Evolutionary conservation across 2,888 invertebrate species (phyloP), one percentile per base, ranked within the genome.

Genomic region (Andrena bicolor): DNA sequence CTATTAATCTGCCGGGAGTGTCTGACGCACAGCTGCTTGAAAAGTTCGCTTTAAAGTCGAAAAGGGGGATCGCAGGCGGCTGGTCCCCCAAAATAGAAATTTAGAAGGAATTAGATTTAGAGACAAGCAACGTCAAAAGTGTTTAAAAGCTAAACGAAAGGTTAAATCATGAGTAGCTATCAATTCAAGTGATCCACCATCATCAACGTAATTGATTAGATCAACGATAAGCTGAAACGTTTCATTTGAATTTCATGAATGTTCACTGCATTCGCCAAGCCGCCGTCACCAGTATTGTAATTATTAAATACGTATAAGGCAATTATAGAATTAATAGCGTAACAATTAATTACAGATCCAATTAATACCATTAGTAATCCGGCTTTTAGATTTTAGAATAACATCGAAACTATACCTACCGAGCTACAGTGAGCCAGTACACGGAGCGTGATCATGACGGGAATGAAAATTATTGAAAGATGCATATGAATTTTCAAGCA

Each of bases 301-400:
- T 78, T 49, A 71, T 80, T 71, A 80, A 76, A 77, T 64, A 63
- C 53, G 49, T 16, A 56, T 61, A 48, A 72, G 49, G 48, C 56
- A 68, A 69, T 72, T 68, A 49, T 32, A 23, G 30, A 61, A 72
- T 72, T 76, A 80, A 76, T 80, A 48, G 56, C 20, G 60, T 65
- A 28, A 71, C 61, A 53, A 51, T 76, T 71, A 71, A 58, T 61
- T 51, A 1, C 60, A 6, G 20, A 66, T 66, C 48, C 56, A 41
- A 70, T 56, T 65, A 61, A 66, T 71, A 56, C 53, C n/a, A 48
- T 10, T 41, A 20, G 10, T 49, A 23, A 48, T 41, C 30, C 6
- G 10, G 1, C 28, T 20, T 13, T 63, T 56, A 28, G 51, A 66
- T 20, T 13, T 63, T 56, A 28, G 51, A 66, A 61, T 26, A 61